phyloP scores from a whole-genome alignment of 2,797 vertebrate species.

The Gastrophryne carolinensis region DNA sequence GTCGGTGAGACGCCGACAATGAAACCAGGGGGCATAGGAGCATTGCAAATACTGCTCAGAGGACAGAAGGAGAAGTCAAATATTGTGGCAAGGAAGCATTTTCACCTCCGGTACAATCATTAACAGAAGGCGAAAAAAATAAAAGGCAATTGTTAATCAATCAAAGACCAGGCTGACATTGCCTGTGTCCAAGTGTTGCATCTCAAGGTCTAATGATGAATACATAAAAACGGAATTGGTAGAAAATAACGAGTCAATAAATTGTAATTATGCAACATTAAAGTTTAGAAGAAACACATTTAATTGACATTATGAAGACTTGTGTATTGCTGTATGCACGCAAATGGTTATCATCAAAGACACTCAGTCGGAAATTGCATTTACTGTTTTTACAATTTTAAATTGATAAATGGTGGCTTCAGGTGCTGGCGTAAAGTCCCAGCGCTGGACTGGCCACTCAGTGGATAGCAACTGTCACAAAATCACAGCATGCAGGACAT shows the following conservation, averaged over 20 bases:
- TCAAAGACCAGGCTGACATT: conserved; percentile 4
- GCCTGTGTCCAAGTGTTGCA: background rate
- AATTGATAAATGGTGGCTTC: no score
- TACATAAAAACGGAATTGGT: background rate
- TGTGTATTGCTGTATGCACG: no score
- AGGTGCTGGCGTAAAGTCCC: no score
- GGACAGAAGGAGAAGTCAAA: background rate
- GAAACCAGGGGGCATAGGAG: background rate
- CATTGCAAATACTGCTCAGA: background rate
- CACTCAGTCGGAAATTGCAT: no score
- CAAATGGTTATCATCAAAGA: no score
- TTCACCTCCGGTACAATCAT: conserved; percentile 13
- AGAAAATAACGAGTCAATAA: background rate
- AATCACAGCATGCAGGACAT: no score
- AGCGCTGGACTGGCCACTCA: no score
- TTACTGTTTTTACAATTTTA: no score
- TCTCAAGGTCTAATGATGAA: conserved; percentile 21
- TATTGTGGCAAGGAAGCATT: conserved; percentile 14
- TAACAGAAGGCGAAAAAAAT: conserved; percentile 28
- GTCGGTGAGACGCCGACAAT: background rate
- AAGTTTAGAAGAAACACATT: background rate
- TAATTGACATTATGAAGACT: no score
- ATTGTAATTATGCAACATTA: no score
- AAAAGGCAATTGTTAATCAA: conserved; percentile 14
- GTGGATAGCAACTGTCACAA: no score